phyloP scores from a whole-genome alignment of 1,140 invertebrate species.

The Hestina assimilis region DNA sequence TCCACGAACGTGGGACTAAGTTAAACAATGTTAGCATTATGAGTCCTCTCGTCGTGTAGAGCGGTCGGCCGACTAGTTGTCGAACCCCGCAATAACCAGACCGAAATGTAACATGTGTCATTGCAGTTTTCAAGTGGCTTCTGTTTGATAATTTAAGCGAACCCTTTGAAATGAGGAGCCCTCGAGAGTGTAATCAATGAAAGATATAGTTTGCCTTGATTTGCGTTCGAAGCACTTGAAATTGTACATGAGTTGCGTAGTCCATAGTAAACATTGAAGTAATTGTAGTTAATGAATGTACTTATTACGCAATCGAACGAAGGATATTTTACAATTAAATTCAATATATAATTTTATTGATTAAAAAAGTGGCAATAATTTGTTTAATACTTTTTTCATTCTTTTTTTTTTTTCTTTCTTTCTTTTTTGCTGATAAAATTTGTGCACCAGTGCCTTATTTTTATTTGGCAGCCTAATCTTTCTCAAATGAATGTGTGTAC shows the following conservation, averaged over 20 bases:
- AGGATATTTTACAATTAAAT: no score
- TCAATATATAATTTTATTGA: no score
- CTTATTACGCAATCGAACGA: neutral
- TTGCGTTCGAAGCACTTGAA: slow-evolving; percentile 33
- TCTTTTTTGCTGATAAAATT: no score
- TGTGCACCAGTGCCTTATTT: no score
- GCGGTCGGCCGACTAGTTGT: slow-evolving; percentile 35
- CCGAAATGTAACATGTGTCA: slow-evolving; percentile 72
- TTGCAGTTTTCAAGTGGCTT: slow-evolving; percentile 74
- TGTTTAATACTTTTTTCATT: no score
- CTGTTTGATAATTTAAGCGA: slow-evolving; percentile 71
- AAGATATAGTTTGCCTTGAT: slow-evolving; percentile 60
- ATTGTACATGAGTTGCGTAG: slow-evolving; percentile 13
- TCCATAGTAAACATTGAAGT: neutral
- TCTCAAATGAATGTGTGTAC: no score
- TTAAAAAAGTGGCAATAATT: no score
- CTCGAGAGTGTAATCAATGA: slow-evolving; percentile 57
- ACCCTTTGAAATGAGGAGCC: slow-evolving; percentile 55
- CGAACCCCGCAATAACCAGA: slow-evolving; percentile 35
- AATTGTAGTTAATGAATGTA: neutral
- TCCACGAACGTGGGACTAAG: slow-evolving; percentile 10
- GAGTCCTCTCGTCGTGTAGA: neutral
- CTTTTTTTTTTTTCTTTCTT: no score
- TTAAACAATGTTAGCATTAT: slow-evolving; percentile 27
- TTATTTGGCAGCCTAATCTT: no score